A percentile compares a stretch with the other conserved stretches of the same genome.
phyloP scores from a whole-genome alignment of 1,140 invertebrate species.

The Pectinophora gossypiella region DNA sequence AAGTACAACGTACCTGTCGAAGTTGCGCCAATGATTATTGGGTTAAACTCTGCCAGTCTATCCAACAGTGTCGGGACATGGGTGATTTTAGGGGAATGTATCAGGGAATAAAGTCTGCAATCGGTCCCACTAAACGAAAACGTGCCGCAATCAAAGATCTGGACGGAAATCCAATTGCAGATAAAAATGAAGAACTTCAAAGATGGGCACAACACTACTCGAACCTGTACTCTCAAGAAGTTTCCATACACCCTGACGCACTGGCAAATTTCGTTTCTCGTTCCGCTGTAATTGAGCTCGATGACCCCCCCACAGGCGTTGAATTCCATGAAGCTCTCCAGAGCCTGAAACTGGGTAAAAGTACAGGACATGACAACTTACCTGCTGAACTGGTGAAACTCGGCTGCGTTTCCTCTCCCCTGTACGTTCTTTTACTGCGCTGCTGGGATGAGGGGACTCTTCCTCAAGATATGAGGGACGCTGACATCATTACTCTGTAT shows the following conservation, averaged over 20 bases:
- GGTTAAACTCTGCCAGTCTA: background rate
- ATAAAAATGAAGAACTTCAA: background rate
- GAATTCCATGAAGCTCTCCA: background rate
- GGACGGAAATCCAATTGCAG: background rate
- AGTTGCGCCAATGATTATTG: slow-evolving; percentile 1
- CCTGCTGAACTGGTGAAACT: background rate
- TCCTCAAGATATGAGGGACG: slow-evolving; percentile 3
- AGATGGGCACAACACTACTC: background rate
- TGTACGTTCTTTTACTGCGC: slow-evolving; percentile 3
- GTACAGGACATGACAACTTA: background rate
- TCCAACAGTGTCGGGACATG: background rate
- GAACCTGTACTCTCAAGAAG: background rate
- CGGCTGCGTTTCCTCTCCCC: slow-evolving; percentile 2
- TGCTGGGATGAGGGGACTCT: slow-evolving; percentile 1
- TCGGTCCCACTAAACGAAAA: background rate
- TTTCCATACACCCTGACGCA: background rate
- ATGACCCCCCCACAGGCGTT: background rate
- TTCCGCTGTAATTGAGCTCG: background rate
- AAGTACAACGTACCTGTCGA: background rate
- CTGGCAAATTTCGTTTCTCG: background rate
- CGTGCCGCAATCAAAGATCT: slow-evolving; percentile 2
- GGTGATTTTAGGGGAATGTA: slow-evolving; percentile 2
- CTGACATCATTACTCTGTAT: background rate
- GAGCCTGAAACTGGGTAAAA: slow-evolving; percentile 3
- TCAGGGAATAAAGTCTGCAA: slow-evolving; percentile 2